Evolutionary conservation across 2,797 vertebrate species (phyloP).

Genomic region (Onychomys arenicola): DNA sequence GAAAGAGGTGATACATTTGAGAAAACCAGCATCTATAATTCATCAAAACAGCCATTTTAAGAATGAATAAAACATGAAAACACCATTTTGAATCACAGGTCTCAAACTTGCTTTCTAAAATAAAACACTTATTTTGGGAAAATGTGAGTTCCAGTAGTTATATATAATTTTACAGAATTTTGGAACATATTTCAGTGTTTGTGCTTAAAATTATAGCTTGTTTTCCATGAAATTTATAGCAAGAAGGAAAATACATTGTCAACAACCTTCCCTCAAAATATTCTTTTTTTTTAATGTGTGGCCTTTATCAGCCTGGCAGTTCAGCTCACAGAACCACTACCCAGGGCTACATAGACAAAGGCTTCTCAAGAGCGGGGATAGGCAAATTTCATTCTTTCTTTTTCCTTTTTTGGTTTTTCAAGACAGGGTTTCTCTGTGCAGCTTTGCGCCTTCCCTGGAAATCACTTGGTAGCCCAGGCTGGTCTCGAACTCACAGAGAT

Average conservation of each 20-base stretch:
- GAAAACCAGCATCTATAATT: slow-evolving; percentile 77
- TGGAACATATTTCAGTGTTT: background rate
- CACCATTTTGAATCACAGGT: slow-evolving; percentile 43
- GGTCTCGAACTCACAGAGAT: no score
- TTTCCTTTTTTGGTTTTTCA: no score
- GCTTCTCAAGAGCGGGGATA: no score
- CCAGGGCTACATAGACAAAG: no score
- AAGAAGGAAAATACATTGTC: background rate
- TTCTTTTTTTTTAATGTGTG: background rate
- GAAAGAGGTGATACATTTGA: slow-evolving; percentile 73
- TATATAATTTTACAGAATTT: slow-evolving; percentile 62
- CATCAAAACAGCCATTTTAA: slow-evolving; percentile 73
- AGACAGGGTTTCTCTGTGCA: no score
- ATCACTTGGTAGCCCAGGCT: no score
- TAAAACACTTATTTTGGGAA: slow-evolving; percentile 66
- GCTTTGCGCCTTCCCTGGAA: no score
- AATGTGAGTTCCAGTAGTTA: background rate
- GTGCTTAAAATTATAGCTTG: slow-evolving; percentile 13
- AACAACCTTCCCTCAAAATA: background rate
- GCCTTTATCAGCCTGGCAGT: background rate
- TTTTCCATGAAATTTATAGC: background rate
- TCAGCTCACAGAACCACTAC: no score
- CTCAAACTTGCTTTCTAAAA: slow-evolving; percentile 69
- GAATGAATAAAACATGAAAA: slow-evolving; percentile 77
- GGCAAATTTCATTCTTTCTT: no score